Evolutionary conservation across 2,797 vertebrate species (phyloP).

Genomic region (Lacerta viridis): DNA sequence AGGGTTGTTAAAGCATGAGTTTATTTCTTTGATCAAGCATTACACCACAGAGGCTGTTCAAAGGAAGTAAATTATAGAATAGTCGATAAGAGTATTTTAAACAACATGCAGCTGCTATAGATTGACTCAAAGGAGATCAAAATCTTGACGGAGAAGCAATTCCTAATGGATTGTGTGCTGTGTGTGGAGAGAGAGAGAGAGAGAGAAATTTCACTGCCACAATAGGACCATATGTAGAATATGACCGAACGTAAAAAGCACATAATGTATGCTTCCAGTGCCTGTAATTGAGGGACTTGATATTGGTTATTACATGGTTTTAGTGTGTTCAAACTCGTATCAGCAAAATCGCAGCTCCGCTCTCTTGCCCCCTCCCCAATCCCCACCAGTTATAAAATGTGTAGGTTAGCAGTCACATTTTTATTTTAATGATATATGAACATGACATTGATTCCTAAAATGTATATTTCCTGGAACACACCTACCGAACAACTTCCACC

Average conservation of each 20-base stretch:
- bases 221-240: conserved; percentile 29
- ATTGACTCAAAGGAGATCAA: conserved; percentile 71
- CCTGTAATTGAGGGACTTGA: conserved; percentile 29
- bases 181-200: conserved; percentile 38
- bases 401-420: conserved; percentile 78
- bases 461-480: conserved; percentile 39
- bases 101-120: conserved; percentile 71
- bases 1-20: conserved; percentile 75
- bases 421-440: conserved; percentile 44
- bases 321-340: conserved; percentile 81
- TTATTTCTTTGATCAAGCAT: conserved; percentile 83
- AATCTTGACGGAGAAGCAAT: conserved; percentile 66
- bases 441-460: conserved; percentile 42
- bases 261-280: conserved; percentile 54
- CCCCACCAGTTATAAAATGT: conserved; percentile 83
- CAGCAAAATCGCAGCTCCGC: conserved; percentile 79
- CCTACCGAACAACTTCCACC: neutral
- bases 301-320: conserved; percentile 79
- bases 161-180: conserved; percentile 53
- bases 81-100: conserved; percentile 76
- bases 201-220: conserved; percentile 22
- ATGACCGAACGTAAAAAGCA: conserved; percentile 49
- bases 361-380: conserved; percentile 52
- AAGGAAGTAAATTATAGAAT: conserved; percentile 80
- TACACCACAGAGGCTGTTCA: conserved; percentile 79